Evolutionary conservation across 2,113 vertebrate species (phyloP).

Genomic region (Gopherus flavomarginatus): DNA sequence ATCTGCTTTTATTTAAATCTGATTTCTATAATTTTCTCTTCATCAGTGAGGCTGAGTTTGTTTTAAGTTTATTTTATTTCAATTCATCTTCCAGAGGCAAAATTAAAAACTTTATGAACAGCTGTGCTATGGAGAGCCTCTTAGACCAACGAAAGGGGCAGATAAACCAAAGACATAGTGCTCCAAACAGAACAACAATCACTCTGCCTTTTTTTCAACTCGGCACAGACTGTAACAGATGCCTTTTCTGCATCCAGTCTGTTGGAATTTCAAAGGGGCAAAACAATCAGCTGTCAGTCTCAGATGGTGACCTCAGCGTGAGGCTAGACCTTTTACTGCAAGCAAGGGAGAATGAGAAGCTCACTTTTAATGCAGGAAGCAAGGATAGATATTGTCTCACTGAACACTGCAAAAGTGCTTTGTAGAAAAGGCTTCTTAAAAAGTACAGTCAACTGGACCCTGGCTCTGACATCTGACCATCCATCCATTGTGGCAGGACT

Average conservation of each 20-base stretch:
- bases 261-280: slow-evolving; percentile 8
- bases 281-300: not conserved
- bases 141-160: not conserved
- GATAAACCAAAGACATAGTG: slow-evolving; percentile 12
- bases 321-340: not conserved
- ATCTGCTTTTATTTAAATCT: not conserved
- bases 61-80: slow-evolving; percentile 11
- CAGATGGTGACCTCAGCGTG: not conserved
- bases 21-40: not conserved
- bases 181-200: slow-evolving; percentile 12
- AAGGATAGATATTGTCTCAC: not conserved
- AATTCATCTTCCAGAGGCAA: not conserved
- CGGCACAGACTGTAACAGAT: slow-evolving; percentile 12
- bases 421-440: not conserved
- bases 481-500: not conserved
- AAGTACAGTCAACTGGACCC: not conserved
- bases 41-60: not conserved
- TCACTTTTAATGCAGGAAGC: not conserved
- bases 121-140: slow-evolving; percentile 5
- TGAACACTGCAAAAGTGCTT: not conserved
- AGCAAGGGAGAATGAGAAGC: not conserved
- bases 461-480: not conserved
- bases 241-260: slow-evolving; percentile 12
- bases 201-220: not conserved
- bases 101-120: not conserved